A percentile compares a stretch with the other conserved stretches of the same genome.
phyloP scores from a whole-genome alignment of 2,113 vertebrate species.

The Megaleporinus macrocephalus region DNA sequence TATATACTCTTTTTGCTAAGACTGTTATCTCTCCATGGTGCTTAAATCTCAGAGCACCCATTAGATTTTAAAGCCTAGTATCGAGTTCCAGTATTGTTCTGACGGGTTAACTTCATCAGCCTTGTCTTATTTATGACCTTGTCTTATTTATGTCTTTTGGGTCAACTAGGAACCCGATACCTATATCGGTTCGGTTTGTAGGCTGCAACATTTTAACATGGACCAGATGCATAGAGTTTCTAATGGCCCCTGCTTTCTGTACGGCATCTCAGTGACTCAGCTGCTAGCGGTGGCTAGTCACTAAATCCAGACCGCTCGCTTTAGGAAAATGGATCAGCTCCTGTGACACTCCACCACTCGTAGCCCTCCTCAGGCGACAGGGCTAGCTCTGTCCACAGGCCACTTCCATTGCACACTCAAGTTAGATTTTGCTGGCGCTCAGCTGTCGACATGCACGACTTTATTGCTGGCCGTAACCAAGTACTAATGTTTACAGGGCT shows the following conservation, averaged over 20 bases:
- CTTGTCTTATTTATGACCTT: conserved; percentile 9
- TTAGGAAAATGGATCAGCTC: conserved; percentile 69
- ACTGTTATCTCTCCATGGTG: no score
- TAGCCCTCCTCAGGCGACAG: conserved; percentile 11
- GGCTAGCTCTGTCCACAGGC: conserved; percentile 6
- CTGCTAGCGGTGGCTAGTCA: conserved; percentile 55
- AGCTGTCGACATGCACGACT: conserved; percentile 75
- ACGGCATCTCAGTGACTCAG: conserved; percentile 59
- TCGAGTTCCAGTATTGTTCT: background rate
- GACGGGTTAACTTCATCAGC: background rate
- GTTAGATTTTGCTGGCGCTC: conserved; percentile 64
- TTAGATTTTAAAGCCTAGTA: background rate
- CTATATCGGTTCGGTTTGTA: conserved; percentile 30
- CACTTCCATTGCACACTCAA: conserved; percentile 26
- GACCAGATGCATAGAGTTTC: conserved; percentile 38
- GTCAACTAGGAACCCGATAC: conserved; percentile 36
- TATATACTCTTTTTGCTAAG: no score
- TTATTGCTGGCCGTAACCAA: conserved; percentile 70
- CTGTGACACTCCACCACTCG: conserved; percentile 61
- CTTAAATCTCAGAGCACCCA: background rate
- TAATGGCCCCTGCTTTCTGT: conserved; percentile 20
- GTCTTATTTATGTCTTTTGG: conserved; percentile 34
- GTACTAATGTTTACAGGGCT: conserved; percentile 75
- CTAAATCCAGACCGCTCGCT: conserved; percentile 68
- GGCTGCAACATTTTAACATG: conserved; percentile 24